Evolutionary conservation across 2,888 invertebrate genomes (phyloP).

Genomic region (Seladonia tumulorum): DNA sequence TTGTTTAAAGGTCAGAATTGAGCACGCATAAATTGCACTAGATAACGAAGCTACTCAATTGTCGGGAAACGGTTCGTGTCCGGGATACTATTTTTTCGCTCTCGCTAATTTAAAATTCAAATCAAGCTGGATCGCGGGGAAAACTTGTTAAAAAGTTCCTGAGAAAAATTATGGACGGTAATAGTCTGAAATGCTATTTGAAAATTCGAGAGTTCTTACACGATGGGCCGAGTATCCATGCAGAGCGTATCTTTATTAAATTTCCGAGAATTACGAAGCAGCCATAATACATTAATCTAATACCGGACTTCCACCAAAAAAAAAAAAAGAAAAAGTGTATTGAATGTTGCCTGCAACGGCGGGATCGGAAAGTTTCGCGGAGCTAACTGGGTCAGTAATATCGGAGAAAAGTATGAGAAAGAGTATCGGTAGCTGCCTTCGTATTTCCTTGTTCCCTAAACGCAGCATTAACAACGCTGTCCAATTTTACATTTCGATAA

Average conservation of each 20-base stretch:
- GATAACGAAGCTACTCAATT: background rate
- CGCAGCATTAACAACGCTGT: background rate
- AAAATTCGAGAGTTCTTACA: background rate
- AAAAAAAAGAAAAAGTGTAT: too few relatives aligned
- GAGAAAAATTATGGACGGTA: background rate
- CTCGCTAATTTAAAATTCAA: background rate
- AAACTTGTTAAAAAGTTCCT: background rate
- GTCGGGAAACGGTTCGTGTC: background rate
- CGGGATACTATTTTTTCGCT: background rate
- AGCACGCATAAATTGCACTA: background rate
- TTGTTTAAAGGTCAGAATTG: too few relatives aligned
- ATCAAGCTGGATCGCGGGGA: background rate
- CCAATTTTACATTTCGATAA: background rate
- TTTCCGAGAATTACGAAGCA: constrained; percentile 3
- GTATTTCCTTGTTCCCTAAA: background rate
- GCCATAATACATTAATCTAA: background rate
- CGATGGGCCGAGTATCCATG: background rate
- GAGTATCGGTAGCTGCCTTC: background rate
- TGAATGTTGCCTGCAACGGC: background rate
- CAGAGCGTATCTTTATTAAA: background rate
- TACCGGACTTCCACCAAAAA: background rate
- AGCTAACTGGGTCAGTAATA: constrained; percentile 4
- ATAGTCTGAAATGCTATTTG: background rate
- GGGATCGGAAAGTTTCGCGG: constrained; percentile 7
- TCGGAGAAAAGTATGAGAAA: constrained; percentile 5